A percentile compares a stretch with the other conserved stretches of the same genome.
These are phyloP conservation scores for Arion vulgaris DNA, from an alignment of 1,140 invertebrate species.

Conservation along the genomic window DNA sequence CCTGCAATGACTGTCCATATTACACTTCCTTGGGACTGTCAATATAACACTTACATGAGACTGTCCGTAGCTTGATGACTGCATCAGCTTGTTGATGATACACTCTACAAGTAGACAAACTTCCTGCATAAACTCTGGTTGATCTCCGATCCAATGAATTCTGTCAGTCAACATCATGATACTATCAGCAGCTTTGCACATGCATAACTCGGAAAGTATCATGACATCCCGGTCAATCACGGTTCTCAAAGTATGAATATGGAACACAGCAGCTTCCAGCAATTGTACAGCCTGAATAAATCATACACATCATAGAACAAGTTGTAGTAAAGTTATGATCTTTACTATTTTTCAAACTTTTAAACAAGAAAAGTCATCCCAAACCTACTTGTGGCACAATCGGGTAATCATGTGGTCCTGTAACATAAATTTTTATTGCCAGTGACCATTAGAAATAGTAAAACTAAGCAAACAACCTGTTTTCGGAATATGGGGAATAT, in stretches of 20 bases:
- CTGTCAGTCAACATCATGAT: neutral
- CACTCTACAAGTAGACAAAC: constrained; percentile 6
- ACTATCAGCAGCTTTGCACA: constrained; percentile 13
- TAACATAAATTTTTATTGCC: no score
- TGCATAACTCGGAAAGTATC: neutral
- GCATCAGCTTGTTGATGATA: neutral
- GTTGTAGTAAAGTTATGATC: no score
- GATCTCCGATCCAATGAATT: neutral
- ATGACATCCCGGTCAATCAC: neutral
- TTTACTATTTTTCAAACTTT: no score
- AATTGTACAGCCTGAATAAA: neutral
- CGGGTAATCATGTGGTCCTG: no score
- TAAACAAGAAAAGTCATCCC: no score
- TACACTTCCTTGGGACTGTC: no score
- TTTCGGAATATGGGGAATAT: no score
- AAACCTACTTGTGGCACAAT: no score
- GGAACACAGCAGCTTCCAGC: neutral
- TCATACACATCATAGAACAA: neutral
- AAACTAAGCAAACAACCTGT: no score
- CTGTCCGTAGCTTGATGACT: neutral
- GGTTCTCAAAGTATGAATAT: neutral
- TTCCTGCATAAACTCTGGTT: constrained; percentile 14
- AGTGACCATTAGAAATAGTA: no score
- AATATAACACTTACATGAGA: constrained; percentile 7
- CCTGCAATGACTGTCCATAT: no score